Base-by-base conservation (phyloP, 1,140 invertebrate species). In the Portunus trituberculatus region DNA sequence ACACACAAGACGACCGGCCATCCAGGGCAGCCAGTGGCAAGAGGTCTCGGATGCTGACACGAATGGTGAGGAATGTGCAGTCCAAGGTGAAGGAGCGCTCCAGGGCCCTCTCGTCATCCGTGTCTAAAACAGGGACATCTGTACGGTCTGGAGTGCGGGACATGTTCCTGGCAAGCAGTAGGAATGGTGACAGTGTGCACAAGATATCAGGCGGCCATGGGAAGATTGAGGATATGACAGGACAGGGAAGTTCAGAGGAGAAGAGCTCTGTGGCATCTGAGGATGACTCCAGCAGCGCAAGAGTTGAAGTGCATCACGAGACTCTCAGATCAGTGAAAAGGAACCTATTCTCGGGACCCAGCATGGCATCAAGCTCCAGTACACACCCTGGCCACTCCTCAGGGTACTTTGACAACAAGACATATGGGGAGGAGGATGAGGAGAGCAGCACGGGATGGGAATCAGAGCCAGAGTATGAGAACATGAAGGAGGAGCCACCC, bases 391-490 rank as follows among this genome's bases (percentile, higher is more conserved):
- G 89, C 48, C 91, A 82, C 67, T 20, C 20, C 67, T n/a, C 20
- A 76, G 16, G 91, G 83, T 29, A 92, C 83, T 95, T 95, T 76
- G 94, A 95, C 29, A 95, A 95, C 59, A 92, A 93, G 28, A 95
- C 94, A 14, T 95, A 95, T 76, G 94, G 94, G 12, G 67, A 95
- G 31, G 91, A 67, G 46, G 52, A 76, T 20, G 91, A 92, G 8
- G 52, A 10, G 0, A 20, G 16, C 8, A 20, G 82, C 83, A 89
- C 91, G 25, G 94, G 87, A 7, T 95, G 94, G 94, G 94, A 95
- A 25, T 95, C 94, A 45, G 94, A 95, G 12, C 91, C 91, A 10
- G 91, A 95, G 39, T 95, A 95, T 89, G 94, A 95, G 82, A 95
- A 95, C 39, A 39, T 92, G 31, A 92, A 93, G 39, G 92, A 95